These are phyloP conservation scores for Hyperopisus bebe DNA, from an alignment of 2,113 vertebrate species.

Conservation along the genomic window DNA sequence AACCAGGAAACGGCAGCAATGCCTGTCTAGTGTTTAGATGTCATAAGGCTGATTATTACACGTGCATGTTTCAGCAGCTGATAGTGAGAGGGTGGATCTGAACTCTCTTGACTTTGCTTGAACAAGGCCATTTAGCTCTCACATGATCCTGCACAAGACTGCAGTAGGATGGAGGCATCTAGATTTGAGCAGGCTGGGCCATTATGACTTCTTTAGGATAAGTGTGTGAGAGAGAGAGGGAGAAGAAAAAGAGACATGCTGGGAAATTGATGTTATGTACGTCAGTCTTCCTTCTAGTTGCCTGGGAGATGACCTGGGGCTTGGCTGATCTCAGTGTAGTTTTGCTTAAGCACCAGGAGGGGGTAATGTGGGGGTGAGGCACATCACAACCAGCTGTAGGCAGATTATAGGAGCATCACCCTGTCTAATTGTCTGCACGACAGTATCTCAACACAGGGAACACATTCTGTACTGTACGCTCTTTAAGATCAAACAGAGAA, in stretches of 20 bases:
- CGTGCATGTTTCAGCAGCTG: background rate
- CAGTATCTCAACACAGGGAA: background rate
- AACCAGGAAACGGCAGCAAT: background rate
- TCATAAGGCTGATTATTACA: background rate
- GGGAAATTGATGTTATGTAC: background rate
- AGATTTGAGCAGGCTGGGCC: background rate
- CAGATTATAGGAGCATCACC: background rate
- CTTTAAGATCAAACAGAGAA: background rate
- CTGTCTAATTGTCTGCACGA: constrained; percentile 4
- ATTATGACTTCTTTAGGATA: background rate
- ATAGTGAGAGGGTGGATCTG: background rate
- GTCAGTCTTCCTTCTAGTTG: background rate
- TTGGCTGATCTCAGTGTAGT: constrained; percentile 4
- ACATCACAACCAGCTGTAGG: background rate
- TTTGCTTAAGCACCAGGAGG: background rate
- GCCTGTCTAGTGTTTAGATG: background rate
- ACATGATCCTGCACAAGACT: background rate
- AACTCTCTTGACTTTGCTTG: background rate
- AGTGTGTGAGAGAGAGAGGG: background rate
- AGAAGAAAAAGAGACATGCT: background rate
- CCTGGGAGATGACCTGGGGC: background rate
- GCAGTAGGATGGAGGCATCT: background rate
- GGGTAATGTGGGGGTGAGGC: background rate
- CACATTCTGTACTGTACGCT: background rate
- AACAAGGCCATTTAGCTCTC: background rate